Percentiles rank a stretch among this genome's conserved stretches.
phyloP scores from a whole-genome alignment of 1,140 invertebrate species.

The Hesperophylax magnus region DNA sequence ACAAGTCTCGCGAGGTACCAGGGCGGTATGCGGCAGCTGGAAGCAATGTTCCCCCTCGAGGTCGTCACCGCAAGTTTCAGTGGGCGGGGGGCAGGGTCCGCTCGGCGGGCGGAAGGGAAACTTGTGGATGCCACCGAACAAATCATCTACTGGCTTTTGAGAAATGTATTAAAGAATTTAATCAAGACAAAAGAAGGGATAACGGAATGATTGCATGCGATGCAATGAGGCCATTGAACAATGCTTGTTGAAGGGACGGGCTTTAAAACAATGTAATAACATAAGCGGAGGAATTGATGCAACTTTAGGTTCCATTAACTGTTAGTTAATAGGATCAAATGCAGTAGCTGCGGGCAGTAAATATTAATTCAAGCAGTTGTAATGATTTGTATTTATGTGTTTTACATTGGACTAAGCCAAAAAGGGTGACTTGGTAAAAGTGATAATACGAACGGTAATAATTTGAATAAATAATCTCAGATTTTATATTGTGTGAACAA shows the following conservation, averaged over 20 bases:
- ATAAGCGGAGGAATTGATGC: neutral
- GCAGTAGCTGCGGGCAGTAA: slow-evolving; percentile 11
- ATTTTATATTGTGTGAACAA: too few species aligned
- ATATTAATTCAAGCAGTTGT: neutral
- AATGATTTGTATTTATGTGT: slow-evolving; percentile 1
- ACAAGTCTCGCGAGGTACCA: too few species aligned
- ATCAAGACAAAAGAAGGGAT: slow-evolving; percentile 19
- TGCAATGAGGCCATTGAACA: neutral
- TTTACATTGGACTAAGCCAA: neutral
- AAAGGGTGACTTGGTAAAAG: neutral
- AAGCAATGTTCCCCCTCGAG: slow-evolving; percentile 34
- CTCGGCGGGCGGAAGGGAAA: neutral
- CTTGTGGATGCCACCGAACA: slow-evolving; percentile 10
- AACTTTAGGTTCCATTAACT: slow-evolving; percentile 9
- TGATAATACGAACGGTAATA: neutral
- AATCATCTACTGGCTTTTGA: slow-evolving; percentile 23
- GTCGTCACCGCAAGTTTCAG: slow-evolving; percentile 29
- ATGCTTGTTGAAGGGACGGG: neutral
- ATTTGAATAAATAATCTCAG: too few species aligned
- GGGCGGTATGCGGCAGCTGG: slow-evolving; percentile 39
- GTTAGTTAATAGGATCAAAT: neutral
- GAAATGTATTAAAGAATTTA: slow-evolving; percentile 36
- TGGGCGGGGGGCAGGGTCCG: neutral
- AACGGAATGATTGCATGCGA: slow-evolving; percentile 10
- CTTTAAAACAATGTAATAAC: neutral